These are phyloP conservation scores for Indri indri DNA, from an alignment of 2,113 vertebrate species.

Conservation along the genomic window DNA sequence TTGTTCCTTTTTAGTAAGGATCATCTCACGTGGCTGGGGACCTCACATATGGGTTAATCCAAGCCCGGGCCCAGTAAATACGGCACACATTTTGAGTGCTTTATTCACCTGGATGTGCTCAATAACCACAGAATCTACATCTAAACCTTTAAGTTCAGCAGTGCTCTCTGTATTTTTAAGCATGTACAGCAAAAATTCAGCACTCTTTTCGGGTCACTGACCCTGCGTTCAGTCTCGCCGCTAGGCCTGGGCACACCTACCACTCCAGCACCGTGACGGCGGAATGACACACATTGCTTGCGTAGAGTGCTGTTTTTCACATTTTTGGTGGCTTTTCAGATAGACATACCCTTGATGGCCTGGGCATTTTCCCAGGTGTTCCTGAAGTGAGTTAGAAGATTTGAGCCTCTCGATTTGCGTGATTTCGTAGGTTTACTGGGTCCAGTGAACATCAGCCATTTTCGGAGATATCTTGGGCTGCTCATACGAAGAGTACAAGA, in stretches of 20 bases:
- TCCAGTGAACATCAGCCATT: background rate
- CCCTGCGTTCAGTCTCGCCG: conserved; percentile 71
- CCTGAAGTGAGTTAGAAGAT: conserved; percentile 59
- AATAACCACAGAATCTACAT: background rate
- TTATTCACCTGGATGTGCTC: background rate
- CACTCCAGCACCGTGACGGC: conserved; percentile 91
- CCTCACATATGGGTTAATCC: background rate
- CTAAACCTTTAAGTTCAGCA: conserved; percentile 89
- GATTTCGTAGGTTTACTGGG: background rate
- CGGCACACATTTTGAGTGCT: background rate
- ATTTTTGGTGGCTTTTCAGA: conserved; percentile 85
- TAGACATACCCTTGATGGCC: conserved; percentile 94
- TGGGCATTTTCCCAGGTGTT: conserved; percentile 94
- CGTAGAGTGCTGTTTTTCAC: background rate
- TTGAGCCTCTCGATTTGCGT: background rate
- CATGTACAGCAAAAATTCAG: conserved; percentile 93
- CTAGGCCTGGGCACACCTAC: conserved; percentile 92
- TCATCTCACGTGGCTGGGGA: background rate
- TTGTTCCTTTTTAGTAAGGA: background rate
- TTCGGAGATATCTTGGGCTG: background rate
- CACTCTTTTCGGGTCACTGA: conserved; percentile 74
- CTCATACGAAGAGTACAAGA: background rate
- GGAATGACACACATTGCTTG: conserved; percentile 84
- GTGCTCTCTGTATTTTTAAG: conserved; percentile 92
- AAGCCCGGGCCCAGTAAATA: background rate